phyloP scores from a whole-genome alignment of 2,888 invertebrate genomes.

The Criorhina ranunculi region DNA sequence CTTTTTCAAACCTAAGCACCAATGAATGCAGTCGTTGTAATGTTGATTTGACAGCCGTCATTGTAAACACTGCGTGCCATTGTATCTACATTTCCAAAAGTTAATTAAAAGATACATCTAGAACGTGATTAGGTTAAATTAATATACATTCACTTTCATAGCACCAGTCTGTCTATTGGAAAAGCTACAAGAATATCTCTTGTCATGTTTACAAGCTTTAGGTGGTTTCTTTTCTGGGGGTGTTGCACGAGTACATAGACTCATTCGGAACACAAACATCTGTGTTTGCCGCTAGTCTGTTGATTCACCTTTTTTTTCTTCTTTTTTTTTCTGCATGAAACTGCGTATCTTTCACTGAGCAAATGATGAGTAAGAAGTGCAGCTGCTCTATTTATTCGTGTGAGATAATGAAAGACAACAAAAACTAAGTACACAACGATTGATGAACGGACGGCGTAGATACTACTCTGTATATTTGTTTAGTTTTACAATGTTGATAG shows the following conservation, averaged over 20 bases:
- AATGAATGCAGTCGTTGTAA: not conserved
- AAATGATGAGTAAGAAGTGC: constrained; percentile 70
- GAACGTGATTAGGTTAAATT: constrained; percentile 53
- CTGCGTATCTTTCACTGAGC: constrained; percentile 25
- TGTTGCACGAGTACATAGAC: not conserved
- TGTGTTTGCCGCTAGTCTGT: constrained; percentile 54
- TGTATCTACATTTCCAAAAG: not conserved
- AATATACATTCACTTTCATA: constrained; percentile 23
- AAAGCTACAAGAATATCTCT: constrained; percentile 3
- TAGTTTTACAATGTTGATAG: constrained; percentile 7
- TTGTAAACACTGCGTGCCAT: not conserved
- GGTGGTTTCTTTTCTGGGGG: constrained; percentile 2
- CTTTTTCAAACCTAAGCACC: too few species aligned
- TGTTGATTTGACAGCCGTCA: too few species aligned
- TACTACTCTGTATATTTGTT: not conserved
- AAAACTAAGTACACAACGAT: constrained; percentile 28
- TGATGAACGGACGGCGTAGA: constrained; percentile 1
- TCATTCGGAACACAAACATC: constrained; percentile 47
- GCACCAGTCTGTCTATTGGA: constrained; percentile 1
- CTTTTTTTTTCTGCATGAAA: constrained; percentile 44
- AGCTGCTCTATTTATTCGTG: constrained; percentile 58
- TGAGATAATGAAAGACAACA: constrained; percentile 38
- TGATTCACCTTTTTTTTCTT: constrained; percentile 34
- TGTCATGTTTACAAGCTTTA: not conserved
- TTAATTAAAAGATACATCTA: constrained; percentile 24